phyloP scores from a whole-genome alignment of 2,888 invertebrate genomes.

The Pheosia tremula region DNA sequence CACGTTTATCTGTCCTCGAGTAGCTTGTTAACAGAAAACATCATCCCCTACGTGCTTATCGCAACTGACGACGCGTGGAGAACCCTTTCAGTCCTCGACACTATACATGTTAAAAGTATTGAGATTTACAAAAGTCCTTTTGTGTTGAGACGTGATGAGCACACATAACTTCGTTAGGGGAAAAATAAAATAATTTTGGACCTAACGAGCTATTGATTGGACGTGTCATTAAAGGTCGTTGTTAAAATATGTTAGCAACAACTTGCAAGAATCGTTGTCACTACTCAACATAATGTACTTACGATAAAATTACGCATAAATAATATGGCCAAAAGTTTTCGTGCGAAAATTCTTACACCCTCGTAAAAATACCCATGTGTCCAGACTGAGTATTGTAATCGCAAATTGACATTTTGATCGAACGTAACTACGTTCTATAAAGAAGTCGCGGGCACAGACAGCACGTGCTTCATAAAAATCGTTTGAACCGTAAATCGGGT shows the following conservation, averaged over 20 bases:
- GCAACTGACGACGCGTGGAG: conserved; percentile 54
- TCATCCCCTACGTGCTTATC: conserved; percentile 70
- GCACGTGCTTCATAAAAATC: too few species aligned
- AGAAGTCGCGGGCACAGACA: too few species aligned
- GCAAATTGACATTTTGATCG: too few species aligned
- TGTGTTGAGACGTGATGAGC: conserved; percentile 45
- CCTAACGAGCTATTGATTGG: neutral
- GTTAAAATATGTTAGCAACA: neutral
- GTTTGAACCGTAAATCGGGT: too few species aligned
- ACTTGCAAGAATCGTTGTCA: too few species aligned
- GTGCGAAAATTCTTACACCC: too few species aligned
- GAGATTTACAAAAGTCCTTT: conserved; percentile 69
- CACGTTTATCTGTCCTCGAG: conserved; percentile 54
- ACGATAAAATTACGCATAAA: too few species aligned
- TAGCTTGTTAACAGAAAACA: conserved; percentile 57
- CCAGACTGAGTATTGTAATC: too few species aligned
- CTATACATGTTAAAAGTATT: conserved; percentile 68
- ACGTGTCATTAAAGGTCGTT: neutral
- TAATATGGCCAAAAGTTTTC: too few species aligned
- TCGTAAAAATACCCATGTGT: too few species aligned
- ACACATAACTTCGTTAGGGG: neutral
- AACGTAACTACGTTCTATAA: too few species aligned
- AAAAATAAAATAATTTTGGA: conserved; percentile 13
- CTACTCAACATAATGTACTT: too few species aligned
- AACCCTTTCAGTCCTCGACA: conserved; percentile 66